These are phyloP conservation scores for Nematolebias whitei DNA, from an alignment of 2,113 vertebrate species.

Conservation along the genomic window DNA sequence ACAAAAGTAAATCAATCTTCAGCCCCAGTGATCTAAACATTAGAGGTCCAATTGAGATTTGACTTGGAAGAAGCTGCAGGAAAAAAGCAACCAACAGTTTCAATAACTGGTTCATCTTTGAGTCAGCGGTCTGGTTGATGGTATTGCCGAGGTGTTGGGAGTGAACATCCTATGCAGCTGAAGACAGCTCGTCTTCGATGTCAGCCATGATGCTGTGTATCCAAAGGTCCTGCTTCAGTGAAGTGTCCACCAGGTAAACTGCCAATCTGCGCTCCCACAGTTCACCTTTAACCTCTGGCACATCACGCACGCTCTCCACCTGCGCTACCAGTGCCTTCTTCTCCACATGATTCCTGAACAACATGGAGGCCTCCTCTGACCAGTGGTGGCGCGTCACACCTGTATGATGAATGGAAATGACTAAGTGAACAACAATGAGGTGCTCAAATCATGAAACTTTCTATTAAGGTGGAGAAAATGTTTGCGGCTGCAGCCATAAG, in stretches of 20 bases:
- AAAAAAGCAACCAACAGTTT: background rate
- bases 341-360: constrained; percentile 95
- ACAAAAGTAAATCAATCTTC: background rate
- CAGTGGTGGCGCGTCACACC: constrained; percentile 85
- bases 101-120: background rate
- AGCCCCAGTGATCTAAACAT: too few species aligned
- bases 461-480: too few species aligned
- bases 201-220: constrained; percentile 90
- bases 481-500: too few species aligned
- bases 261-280: constrained; percentile 84
- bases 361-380: constrained; percentile 90
- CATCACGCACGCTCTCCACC: constrained; percentile 83
- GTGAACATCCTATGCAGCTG: constrained; percentile 27
- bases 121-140: background rate
- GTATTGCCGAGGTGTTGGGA: too few species aligned
- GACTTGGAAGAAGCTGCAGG: background rate
- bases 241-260: constrained; percentile 90
- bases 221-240: constrained; percentile 87
- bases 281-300: constrained; percentile 52
- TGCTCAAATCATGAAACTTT: too few species aligned
- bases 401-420: constrained; percentile 51
- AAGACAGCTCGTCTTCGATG: constrained; percentile 68
- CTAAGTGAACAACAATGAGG: too few species aligned
- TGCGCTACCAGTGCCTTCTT: constrained; percentile 89
- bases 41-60: too few species aligned